phyloP scores from a whole-genome alignment of 2,113 vertebrate species.

The Nestor notabilis region DNA sequence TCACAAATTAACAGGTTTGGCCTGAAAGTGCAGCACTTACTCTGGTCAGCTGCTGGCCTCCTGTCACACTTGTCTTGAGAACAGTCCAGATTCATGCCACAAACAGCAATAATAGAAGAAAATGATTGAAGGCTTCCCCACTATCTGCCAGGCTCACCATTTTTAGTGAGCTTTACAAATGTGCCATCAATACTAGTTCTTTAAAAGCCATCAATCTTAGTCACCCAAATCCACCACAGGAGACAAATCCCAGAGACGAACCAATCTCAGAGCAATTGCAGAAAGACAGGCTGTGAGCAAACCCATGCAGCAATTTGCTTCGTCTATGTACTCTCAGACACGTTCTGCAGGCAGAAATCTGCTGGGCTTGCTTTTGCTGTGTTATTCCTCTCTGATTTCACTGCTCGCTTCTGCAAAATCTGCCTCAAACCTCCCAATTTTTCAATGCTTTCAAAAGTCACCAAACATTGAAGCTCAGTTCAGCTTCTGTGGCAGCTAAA shows the following conservation, averaged over 20 bases:
- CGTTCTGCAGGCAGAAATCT: not conserved
- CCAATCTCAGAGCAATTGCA: not conserved
- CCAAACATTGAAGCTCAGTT: not conserved
- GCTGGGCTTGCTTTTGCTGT: not conserved
- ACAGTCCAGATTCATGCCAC: slow-evolving; percentile 13
- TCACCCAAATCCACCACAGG: slow-evolving; percentile 31
- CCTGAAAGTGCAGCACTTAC: not conserved
- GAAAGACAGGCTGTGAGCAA: not conserved
- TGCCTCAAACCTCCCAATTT: not conserved
- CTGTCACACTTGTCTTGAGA: slow-evolving; percentile 37
- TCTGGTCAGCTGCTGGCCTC: not conserved
- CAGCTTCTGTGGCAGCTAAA: not conserved
- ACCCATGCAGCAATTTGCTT: not conserved
- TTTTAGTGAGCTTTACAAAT: slow-evolving; percentile 56
- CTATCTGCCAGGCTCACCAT: slow-evolving; percentile 47
- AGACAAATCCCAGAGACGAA: not conserved
- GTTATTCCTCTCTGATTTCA: not conserved
- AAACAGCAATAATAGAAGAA: not conserved
- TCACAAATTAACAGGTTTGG: not conserved
- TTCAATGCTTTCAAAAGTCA: not conserved
- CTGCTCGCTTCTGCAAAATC: not conserved
- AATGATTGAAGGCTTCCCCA: slow-evolving; percentile 13
- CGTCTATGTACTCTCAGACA: not conserved
- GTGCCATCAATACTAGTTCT: slow-evolving; percentile 52
- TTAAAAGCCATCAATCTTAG: slow-evolving; percentile 55